Conservation (phyloP, 2,797 vertebrate genomes). For the Acanthopagrus latus region DNA sequence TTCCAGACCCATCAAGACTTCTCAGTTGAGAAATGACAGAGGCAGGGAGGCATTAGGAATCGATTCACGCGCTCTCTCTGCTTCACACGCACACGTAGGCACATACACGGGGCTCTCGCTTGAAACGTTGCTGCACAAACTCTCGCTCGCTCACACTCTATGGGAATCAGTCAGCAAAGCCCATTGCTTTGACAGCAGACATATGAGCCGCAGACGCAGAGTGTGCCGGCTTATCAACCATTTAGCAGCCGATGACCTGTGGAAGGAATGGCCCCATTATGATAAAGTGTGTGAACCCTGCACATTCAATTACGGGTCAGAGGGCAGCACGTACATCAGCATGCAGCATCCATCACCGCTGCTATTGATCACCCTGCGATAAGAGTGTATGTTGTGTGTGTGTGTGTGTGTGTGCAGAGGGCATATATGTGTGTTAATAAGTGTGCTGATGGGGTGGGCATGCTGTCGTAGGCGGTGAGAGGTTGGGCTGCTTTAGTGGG, state of each 20-base stretch:
- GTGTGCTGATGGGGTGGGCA: conserved; percentile 27
- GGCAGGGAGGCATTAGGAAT: conserved; percentile 57
- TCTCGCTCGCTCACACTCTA: conserved; percentile 46
- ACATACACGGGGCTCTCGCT: not conserved
- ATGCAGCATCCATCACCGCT: conserved; percentile 72
- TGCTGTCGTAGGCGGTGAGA: conserved; percentile 29
- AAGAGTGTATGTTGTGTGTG: conserved; percentile 27
- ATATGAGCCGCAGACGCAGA: conserved; percentile 60
- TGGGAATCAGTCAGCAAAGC: conserved; percentile 61
- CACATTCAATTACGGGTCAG: conserved; percentile 81
- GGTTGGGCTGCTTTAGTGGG: conserved; percentile 37
- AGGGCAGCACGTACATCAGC: conserved; percentile 69
- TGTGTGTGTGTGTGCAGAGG: not conserved
- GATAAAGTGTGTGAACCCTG: conserved; percentile 77
- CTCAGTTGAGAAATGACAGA: conserved; percentile 61
- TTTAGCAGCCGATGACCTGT: conserved; percentile 82
- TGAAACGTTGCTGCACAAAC: conserved; percentile 45
- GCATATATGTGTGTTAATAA: conserved; percentile 13
- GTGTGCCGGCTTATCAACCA: conserved; percentile 74
- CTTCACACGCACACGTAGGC: not conserved
- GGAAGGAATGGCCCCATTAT: conserved; percentile 68
- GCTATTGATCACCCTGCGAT: conserved; percentile 69
- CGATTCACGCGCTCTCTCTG: conserved; percentile 35
- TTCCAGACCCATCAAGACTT: conserved; percentile 46
- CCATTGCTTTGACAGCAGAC: conserved; percentile 71